These are phyloP conservation scores for Hemicentrotus pulcherrimus DNA, from an alignment of 35 echinoderm and acorn worm genomes.

Conservation along the genomic window DNA sequence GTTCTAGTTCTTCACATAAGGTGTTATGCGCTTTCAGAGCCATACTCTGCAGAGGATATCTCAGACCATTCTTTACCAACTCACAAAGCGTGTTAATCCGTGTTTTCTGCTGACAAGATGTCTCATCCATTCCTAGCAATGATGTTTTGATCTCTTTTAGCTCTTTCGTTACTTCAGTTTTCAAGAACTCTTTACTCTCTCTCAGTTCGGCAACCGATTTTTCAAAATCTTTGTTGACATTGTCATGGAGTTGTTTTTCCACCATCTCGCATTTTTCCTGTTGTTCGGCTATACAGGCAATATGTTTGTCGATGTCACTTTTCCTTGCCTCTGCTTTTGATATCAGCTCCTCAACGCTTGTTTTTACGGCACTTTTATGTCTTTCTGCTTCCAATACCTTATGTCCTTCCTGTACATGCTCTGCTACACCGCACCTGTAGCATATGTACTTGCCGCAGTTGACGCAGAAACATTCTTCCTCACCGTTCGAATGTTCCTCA, in stretches of 20 bases:
- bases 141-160: background rate
- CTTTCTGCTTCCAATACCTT: background rate
- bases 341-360: background rate
- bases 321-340: background rate
- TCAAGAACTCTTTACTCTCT: background rate
- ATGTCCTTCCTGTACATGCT: slow-evolving; percentile 2
- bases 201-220: background rate
- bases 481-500: background rate
- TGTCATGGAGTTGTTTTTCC: background rate
- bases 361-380: background rate
- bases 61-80: background rate
- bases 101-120: background rate
- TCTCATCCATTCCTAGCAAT: background rate
- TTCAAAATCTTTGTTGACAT: background rate
- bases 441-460: slow-evolving; percentile 12
- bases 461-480: slow-evolving; percentile 1
- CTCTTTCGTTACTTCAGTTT: background rate
- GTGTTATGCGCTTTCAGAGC: background rate
- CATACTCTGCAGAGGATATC: background rate
- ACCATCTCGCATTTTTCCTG: background rate
- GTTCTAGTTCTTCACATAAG: background rate
- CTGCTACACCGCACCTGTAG: background rate
- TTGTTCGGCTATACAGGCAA: background rate
- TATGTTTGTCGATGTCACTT: background rate
- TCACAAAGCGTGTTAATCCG: background rate